A percentile compares a stretch with the other conserved stretches of the same genome.
Conservation (phyloP, 2,797 vertebrate genomes). For the Adrianichthys oophorus region DNA sequence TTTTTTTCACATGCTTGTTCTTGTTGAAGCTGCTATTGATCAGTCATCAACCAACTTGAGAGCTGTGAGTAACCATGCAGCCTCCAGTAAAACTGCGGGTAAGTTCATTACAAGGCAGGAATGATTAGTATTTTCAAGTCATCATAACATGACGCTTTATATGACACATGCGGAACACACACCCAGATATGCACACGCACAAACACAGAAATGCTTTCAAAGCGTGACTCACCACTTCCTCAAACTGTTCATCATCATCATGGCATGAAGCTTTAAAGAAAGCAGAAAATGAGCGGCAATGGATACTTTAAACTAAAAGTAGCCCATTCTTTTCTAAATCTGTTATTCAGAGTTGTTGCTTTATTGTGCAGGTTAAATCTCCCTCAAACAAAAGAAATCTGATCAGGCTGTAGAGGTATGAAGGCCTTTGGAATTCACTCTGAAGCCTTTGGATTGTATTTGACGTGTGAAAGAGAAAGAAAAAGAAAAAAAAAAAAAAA, state of each 20-base stretch:
- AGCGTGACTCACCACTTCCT: conserved; percentile 63
- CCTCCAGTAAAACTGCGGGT: conserved; percentile 35
- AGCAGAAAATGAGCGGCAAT: conserved; percentile 9
- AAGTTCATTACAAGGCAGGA: conserved; percentile 36
- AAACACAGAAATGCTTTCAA: conserved; percentile 36
- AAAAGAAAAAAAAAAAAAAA: no score
- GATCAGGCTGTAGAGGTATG: no score
- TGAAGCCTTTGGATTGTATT: no score
- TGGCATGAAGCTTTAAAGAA: conserved; percentile 48
- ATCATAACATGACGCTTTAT: conserved; percentile 53
- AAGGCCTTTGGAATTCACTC: no score
- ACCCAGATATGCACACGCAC: conserved; percentile 26
- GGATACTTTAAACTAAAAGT: conserved; percentile 5
- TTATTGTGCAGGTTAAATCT: no score
- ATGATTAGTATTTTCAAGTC: conserved; percentile 62
- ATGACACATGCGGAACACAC: conserved; percentile 55
- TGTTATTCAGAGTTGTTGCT: no score
- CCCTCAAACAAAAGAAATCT: no score
- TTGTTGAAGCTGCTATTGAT: conserved; percentile 9
- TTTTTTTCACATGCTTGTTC: conserved; percentile 16
- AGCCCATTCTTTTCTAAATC: background rate
- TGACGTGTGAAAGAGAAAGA: no score
- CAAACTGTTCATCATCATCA: conserved; percentile 44
- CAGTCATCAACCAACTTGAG: conserved; percentile 19
- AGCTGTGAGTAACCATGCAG: conserved; percentile 30